phyloP scores from a whole-genome alignment of 2,797 vertebrate species.

The Tachyglossus aculeatus region DNA sequence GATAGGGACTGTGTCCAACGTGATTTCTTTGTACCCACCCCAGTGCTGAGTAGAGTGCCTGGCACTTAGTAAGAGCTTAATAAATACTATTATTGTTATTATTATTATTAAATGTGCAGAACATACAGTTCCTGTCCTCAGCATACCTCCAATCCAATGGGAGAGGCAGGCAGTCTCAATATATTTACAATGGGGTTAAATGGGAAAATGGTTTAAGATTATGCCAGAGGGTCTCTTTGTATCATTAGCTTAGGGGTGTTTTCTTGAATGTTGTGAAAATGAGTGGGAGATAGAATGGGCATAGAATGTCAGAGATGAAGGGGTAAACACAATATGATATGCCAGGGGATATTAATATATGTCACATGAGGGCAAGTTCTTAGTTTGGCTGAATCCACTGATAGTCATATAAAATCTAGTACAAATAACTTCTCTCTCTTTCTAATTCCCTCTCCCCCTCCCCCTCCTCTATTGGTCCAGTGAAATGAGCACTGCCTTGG shows the following conservation, averaged over 20 bases:
- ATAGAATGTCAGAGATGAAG: rapidly evolving
- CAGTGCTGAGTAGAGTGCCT: no score
- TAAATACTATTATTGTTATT: no score
- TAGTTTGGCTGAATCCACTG: not conserved
- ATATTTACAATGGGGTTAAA: not conserved
- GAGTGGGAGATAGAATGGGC: not conserved
- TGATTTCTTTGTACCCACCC: no score
- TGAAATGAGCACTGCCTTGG: no score
- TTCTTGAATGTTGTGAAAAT: no score
- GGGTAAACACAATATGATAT: not conserved
- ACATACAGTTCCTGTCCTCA: no score
- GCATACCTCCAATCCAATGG: no score
- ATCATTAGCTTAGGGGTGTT: not conserved
- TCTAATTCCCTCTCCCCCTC: not conserved
- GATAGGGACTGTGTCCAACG: no score
- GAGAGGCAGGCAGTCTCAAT: no score
- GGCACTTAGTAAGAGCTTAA: no score
- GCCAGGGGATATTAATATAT: no score
- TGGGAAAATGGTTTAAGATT: not conserved
- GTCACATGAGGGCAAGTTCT: not conserved
- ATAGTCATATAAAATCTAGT: not conserved
- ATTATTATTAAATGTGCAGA: no score
- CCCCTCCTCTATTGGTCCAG: rapidly evolving
- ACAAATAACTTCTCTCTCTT: not conserved
- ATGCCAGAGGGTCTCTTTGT: not conserved